Percentiles rank a stretch among this genome's conserved stretches.
Evolutionary conservation across 2,797 vertebrate genomes (phyloP).

Genomic region (Erpetoichthys calabaricus): DNA sequence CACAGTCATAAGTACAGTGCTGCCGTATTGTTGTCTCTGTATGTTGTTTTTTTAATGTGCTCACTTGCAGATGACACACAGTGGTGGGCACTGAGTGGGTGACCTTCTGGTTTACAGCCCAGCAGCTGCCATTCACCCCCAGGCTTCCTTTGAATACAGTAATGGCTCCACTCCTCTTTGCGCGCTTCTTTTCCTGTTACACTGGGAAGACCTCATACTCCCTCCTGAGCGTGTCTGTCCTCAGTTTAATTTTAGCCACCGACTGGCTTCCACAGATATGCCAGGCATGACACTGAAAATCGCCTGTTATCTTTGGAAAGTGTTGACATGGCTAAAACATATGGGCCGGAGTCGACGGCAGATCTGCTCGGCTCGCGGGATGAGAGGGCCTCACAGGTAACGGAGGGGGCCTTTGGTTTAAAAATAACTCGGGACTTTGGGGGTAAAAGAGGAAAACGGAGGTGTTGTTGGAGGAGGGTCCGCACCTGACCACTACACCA

Average conservation of each 20-base stretch:
- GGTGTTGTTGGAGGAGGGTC: too few species aligned
- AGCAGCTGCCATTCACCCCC: constrained; percentile 10
- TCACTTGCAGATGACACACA: too few species aligned
- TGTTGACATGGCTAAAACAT: constrained; percentile 63
- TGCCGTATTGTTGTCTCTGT: too few species aligned
- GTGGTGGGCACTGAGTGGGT: too few species aligned
- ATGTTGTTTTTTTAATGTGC: too few species aligned
- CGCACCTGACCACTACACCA: too few species aligned
- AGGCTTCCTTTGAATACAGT: fast-evolving
- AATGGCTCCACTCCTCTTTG: background rate
- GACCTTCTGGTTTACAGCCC: too few species aligned
- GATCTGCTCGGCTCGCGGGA: constrained; percentile 15
- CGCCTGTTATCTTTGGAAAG: constrained; percentile 74
- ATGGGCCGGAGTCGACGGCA: constrained; percentile 53
- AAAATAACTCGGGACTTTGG: too few species aligned
- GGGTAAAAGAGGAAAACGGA: too few species aligned
- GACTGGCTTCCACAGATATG: constrained; percentile 46
- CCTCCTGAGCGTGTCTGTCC: constrained; percentile 20
- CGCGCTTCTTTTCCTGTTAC: constrained; percentile 7
- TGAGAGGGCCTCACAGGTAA: too few species aligned
- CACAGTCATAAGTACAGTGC: too few species aligned
- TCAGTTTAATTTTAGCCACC: constrained; percentile 34
- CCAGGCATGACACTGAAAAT: constrained; percentile 36
- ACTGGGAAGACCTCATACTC: constrained; percentile 19
- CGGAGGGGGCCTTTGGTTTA: too few species aligned